phyloP scores from a whole-genome alignment of 2,113 vertebrate species.

The Scartelaos histophorus region DNA sequence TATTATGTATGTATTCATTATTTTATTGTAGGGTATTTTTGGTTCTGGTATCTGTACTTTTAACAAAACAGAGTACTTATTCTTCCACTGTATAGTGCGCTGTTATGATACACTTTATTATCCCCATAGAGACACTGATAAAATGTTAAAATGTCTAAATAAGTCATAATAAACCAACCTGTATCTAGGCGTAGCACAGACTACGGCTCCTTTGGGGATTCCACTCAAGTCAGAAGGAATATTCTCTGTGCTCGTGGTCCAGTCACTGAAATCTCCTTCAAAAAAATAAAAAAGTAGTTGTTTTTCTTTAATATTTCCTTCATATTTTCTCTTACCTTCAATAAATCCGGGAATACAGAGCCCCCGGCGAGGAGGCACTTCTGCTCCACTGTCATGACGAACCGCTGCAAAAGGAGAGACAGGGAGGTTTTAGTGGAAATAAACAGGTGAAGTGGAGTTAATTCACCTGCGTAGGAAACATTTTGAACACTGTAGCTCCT shows the following conservation, averaged over 20 bases:
- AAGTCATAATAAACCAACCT: conserved; percentile 58
- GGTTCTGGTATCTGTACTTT: too few relatives aligned
- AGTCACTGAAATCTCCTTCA: conserved; percentile 80
- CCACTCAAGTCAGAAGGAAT: conserved; percentile 70
- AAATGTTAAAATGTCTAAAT: too few relatives aligned
- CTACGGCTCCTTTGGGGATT: conserved; percentile 57
- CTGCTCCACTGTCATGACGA: conserved; percentile 57
- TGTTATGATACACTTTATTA: too few relatives aligned
- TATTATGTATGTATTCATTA: too few relatives aligned
- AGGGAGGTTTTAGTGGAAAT: background rate
- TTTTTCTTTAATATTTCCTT: background rate
- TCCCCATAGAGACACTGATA: too few relatives aligned
- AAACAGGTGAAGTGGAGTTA: background rate
- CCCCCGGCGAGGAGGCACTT: conserved; percentile 34
- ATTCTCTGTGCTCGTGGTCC: conserved; percentile 71
- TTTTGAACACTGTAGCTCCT: background rate
- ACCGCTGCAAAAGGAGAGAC: conserved; percentile 51
- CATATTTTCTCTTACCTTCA: conserved; percentile 54
- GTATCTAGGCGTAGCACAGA: conserved; percentile 64
- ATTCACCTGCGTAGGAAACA: background rate
- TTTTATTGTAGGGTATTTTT: too few relatives aligned
- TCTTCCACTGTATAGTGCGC: too few relatives aligned
- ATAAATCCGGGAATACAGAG: conserved; percentile 53
- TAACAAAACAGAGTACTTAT: too few relatives aligned
- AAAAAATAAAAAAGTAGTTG: background rate